Evolutionary conservation across 23 tunicate genomes (phyloP).

Genomic region (Pegea sp.): DNA sequence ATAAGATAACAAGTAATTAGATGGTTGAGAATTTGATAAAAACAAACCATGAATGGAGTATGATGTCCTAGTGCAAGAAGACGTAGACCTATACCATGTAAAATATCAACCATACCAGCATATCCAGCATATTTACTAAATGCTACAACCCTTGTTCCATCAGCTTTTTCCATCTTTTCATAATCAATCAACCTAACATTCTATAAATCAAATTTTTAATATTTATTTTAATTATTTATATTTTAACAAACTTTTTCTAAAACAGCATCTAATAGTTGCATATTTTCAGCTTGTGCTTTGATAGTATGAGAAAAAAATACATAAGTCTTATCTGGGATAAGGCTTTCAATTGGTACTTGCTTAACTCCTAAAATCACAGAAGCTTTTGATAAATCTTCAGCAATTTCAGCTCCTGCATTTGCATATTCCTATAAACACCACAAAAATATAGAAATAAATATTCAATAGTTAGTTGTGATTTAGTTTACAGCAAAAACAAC

Average conservation of each 20-base stretch:
- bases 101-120: constrained; percentile 87
- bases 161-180: constrained; percentile 74
- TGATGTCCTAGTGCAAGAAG: constrained; percentile 85
- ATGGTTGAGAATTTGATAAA: neutral
- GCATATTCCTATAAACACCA: constrained; percentile 87
- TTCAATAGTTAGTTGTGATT: no score
- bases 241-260: constrained; percentile 32
- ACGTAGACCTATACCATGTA: constrained; percentile 83
- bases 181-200: constrained; percentile 86
- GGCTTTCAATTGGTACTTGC: constrained; percentile 78
- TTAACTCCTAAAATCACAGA: constrained; percentile 93
- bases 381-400: constrained; percentile 68
- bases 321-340: constrained; percentile 67
- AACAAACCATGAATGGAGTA: constrained; percentile 80
- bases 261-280: constrained; percentile 86
- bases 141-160: constrained; percentile 84
- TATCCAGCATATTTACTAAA: constrained; percentile 93
- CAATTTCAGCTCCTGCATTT: constrained; percentile 43
- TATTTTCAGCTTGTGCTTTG: constrained; percentile 96
- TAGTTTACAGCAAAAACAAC: no score
- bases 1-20: no score
- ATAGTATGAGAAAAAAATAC: constrained; percentile 92
- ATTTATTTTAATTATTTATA: neutral
- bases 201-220: constrained; percentile 9
- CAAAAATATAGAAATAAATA: no score